Base-by-base conservation (phyloP, 2,113 vertebrate genomes). In the Erpornis zantholeuca region DNA sequence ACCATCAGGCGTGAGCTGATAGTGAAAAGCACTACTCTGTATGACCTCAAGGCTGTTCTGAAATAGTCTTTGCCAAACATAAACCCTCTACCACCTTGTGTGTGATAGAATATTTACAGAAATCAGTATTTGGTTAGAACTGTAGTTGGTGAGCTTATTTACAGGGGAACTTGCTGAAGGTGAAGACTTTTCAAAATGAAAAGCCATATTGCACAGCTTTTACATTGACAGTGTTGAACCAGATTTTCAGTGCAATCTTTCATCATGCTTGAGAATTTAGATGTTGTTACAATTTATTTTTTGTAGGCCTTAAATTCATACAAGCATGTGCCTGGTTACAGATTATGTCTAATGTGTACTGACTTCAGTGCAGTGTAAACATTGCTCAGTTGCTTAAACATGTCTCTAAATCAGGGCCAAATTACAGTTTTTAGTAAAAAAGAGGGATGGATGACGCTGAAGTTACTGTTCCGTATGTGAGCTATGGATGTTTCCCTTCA, bases 171-270 rank as follows among this genome's bases (percentile, higher is more conserved):
- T 78, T 84, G 36, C 50, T 88, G 80, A 86, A 87, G 59, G 16
- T 47, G 38, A 79, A 76, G 69, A 42, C 65, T 82, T 84, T 60
- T 82, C 24, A 38, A 85, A 91, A 64, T 66, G 52, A 63, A 53
- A 92, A 88, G 27, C 33, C 29, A 12, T 14, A 5, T 85, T 95
- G 89, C 91, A 87, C 84, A 96, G 53, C 60, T 86, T 77, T 88
- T 94, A 92, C 44, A 5, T 79, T 88, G 85, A 64, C 88, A 92
- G 72, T 84, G 56, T 90, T 87, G 63, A 86, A 90, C 35, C 65
- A 69, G 40, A 61, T 93, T 95, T 95, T 78, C 80, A 72, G 87
- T 95, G 93, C 85, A 94, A 86, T 96, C 38, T 86, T 86, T 91
- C 47, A 75, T 80, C 27, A 7, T 83, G 40, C 44, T 76, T 82